phyloP scores from a whole-genome alignment of 1,140 invertebrate genomes.

The Zaprionus tsacasi region DNA sequence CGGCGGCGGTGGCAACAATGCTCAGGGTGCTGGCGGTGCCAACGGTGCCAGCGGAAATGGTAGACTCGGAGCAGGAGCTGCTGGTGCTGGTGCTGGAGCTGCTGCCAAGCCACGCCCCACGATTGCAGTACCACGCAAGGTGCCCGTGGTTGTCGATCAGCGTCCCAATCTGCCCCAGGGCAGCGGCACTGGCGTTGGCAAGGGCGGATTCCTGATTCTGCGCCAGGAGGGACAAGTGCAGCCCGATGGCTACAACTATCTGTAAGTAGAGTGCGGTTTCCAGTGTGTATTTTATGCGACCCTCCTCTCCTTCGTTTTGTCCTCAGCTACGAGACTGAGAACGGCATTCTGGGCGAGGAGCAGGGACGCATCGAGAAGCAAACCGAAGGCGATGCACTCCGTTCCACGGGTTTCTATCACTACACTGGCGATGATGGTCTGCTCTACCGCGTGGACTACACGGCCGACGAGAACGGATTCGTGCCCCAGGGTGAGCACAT shows the following conservation, averaged over 20 bases:
- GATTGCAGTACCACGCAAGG: slow-evolving; percentile 13
- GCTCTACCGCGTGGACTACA: slow-evolving; percentile 88
- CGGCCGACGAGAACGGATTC: slow-evolving; percentile 94
- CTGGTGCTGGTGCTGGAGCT: slow-evolving; percentile 14
- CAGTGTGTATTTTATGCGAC: too few species aligned
- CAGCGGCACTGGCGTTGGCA: slow-evolving; percentile 68
- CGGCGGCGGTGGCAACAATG: slow-evolving; percentile 20
- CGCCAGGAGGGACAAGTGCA: slow-evolving; percentile 70
- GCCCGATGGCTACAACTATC: slow-evolving; percentile 79
- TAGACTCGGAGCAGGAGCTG: neutral
- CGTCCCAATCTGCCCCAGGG: slow-evolving; percentile 62
- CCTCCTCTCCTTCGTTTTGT: neutral
- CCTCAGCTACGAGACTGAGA: slow-evolving; percentile 85
- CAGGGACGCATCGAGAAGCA: slow-evolving; percentile 85
- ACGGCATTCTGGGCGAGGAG: slow-evolving; percentile 86
- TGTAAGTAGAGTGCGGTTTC: slow-evolving; percentile 55
- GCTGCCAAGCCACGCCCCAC: slow-evolving; percentile 28
- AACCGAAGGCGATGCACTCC: slow-evolving; percentile 77
- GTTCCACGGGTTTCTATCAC: slow-evolving; percentile 86
- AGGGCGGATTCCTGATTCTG: slow-evolving; percentile 71
- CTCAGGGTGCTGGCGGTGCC: slow-evolving; percentile 26
- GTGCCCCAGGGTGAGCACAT: slow-evolving; percentile 91
- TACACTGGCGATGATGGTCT: slow-evolving; percentile 85
- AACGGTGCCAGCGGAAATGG: slow-evolving; percentile 5
- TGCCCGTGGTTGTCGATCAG: slow-evolving; percentile 34